phyloP scores from a whole-genome alignment of 2,888 invertebrate species.

The Ennomos erosarius region DNA sequence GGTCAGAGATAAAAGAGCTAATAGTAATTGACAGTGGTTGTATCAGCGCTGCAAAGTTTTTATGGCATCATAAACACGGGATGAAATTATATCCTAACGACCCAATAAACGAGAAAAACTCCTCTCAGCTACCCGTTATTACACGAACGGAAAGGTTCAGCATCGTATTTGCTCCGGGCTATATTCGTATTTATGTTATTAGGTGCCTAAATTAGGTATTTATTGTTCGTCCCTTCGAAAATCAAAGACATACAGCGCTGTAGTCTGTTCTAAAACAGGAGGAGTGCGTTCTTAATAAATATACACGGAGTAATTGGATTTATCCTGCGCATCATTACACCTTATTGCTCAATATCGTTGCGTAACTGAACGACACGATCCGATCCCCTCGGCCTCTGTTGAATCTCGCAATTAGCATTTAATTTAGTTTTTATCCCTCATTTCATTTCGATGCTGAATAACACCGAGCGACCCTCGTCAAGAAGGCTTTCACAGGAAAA shows the following conservation, averaged over 20 bases:
- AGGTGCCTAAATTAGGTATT: constrained; percentile 49
- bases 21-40: constrained; percentile 76
- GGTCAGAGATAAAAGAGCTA: constrained; percentile 42
- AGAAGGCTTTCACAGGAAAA: constrained; percentile 69
- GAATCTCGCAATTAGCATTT: constrained; percentile 78
- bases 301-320: constrained; percentile 54
- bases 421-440: constrained; percentile 78
- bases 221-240: constrained; percentile 33
- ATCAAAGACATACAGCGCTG: constrained; percentile 28
- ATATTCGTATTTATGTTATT: constrained; percentile 60
- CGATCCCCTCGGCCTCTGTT: constrained; percentile 56
- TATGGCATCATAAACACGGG: constrained; percentile 80
- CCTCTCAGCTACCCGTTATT: constrained; percentile 73
- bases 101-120: constrained; percentile 81
- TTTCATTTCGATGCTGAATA: constrained; percentile 74
- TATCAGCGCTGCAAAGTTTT: constrained; percentile 79
- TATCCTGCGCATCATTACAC: constrained; percentile 62
- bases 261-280: constrained; percentile 23
- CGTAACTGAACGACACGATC: constrained; percentile 56
- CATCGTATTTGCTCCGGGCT: constrained; percentile 56
- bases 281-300: constrained; percentile 37
- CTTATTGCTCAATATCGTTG: constrained; percentile 62
- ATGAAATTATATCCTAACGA: constrained; percentile 83
- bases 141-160: constrained; percentile 68
- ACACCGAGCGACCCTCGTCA: constrained; percentile 74